phyloP scores from a whole-genome alignment of 2,797 vertebrate species.

The Apogon hyalosoma region DNA sequence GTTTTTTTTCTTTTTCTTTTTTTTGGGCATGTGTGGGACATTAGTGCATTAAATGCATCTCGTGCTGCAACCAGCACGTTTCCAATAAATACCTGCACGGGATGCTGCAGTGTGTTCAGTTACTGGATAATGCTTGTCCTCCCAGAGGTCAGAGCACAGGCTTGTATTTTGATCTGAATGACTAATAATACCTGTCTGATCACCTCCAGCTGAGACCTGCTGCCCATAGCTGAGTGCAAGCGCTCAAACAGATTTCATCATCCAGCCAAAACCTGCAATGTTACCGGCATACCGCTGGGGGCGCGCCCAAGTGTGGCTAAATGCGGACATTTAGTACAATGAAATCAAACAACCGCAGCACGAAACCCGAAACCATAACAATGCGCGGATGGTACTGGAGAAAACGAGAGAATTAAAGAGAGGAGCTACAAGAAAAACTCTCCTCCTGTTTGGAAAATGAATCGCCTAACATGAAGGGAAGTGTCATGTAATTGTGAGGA shows the following conservation, averaged over 20 bases:
- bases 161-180: too few species aligned
- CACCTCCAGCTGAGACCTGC: conserved; percentile 40
- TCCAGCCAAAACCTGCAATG: conserved; percentile 59
- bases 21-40: conserved; percentile 23
- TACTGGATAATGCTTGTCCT: neutral
- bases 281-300: conserved; percentile 70
- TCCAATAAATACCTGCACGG: conserved; percentile 45
- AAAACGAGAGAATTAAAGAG: fast-evolving
- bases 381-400: fast-evolving
- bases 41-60: conserved; percentile 38
- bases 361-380: neutral
- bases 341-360: neutral
- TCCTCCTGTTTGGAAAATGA: neutral
- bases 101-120: neutral
- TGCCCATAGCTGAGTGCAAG: conserved; percentile 64
- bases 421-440: fast-evolving
- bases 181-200: too few species aligned
- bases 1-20: conserved; percentile 4
- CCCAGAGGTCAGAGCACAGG: too few species aligned
- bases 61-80: conserved; percentile 27
- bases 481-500: neutral
- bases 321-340: conserved; percentile 34
- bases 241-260: conserved; percentile 80
- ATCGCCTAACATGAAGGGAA: neutral
- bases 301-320: conserved; percentile 35